Percentiles rank a stretch among this genome's conserved stretches.
phyloP scores from a whole-genome alignment of 1,140 invertebrate genomes.

The Oryzaephilus surinamensis region DNA sequence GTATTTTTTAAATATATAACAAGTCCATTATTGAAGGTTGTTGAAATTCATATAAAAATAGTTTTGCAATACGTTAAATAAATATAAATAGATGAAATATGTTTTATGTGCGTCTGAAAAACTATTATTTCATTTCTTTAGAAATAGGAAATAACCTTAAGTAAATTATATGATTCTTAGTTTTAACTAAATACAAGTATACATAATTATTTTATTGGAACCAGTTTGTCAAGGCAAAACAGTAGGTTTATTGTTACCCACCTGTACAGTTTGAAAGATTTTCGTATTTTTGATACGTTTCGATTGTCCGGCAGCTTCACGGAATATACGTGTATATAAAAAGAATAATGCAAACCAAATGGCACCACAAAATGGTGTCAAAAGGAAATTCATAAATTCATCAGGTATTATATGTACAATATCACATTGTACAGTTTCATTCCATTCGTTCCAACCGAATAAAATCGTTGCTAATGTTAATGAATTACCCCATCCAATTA shows the following conservation, averaged over 20 bases:
- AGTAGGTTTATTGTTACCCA: too few species aligned
- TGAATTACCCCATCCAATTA: slow-evolving; percentile 50
- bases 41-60: neutral
- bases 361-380: slow-evolving; percentile 55
- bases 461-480: slow-evolving; percentile 51
- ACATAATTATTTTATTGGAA: too few species aligned
- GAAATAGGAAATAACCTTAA: too few species aligned
- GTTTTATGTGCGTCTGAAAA: too few species aligned
- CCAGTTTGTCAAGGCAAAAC: too few species aligned
- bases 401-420: slow-evolving; percentile 38
- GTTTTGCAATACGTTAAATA: neutral
- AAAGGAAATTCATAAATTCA: slow-evolving; percentile 51
- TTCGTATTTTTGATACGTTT: slow-evolving; percentile 38
- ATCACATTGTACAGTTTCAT: slow-evolving; percentile 23
- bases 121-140: too few species aligned
- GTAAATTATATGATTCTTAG: too few species aligned
- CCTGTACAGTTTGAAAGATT: too few species aligned
- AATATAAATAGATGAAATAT: neutral
- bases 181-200: too few species aligned
- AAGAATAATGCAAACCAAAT: slow-evolving; percentile 61
- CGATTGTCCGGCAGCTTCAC: slow-evolving; percentile 55
- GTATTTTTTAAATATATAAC: too few species aligned
- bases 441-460: slow-evolving; percentile 62
- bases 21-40: too few species aligned
- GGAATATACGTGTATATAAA: slow-evolving; percentile 64